Conservation (phyloP, 2,113 vertebrate species). For the Xyrauchen texanus region DNA sequence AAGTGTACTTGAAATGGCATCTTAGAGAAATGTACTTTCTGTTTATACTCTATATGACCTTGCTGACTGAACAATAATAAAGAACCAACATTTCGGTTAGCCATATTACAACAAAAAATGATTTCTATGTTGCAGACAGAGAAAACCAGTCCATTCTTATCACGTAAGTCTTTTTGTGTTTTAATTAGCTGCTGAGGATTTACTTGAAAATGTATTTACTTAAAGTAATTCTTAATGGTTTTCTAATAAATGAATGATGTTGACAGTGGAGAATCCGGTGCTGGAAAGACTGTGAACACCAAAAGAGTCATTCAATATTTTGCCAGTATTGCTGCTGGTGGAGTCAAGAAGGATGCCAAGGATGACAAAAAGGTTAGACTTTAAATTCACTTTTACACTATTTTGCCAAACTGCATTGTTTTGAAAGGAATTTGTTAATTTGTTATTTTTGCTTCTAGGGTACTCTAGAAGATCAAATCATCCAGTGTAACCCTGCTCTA, state of each 20-base stretch:
- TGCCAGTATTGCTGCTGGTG: slow-evolving; percentile 66
- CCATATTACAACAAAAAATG: too few species aligned
- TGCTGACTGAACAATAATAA: too few species aligned
- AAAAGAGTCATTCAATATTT: slow-evolving; percentile 76
- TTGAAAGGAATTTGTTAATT: not conserved
- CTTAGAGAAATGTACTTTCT: too few species aligned
- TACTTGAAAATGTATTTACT: not conserved
- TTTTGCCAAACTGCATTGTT: not conserved
- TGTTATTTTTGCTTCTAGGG: slow-evolving; percentile 66
- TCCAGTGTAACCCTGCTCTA: slow-evolving; percentile 57
- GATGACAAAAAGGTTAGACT: slow-evolving; percentile 66
- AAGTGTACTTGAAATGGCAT: not conserved
- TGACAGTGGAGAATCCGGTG: slow-evolving; percentile 44
- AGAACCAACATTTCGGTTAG: too few species aligned
- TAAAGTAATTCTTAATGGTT: too few species aligned
- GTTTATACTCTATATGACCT: too few species aligned
- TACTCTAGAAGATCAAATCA: slow-evolving; percentile 56
- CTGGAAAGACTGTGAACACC: slow-evolving; percentile 86
- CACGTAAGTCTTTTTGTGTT: slow-evolving; percentile 61
- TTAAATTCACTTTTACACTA: not conserved
- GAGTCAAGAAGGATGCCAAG: slow-evolving; percentile 76
- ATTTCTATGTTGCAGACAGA: slow-evolving; percentile 62
- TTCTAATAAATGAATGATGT: slow-evolving; percentile 11
- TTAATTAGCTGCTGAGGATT: not conserved
- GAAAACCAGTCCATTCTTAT: slow-evolving; percentile 84